Percentiles rank a stretch among this genome's conserved stretches.
phyloP scores from a whole-genome alignment of 2,113 vertebrate genomes.

The Poeciliopsis retropinna region DNA sequence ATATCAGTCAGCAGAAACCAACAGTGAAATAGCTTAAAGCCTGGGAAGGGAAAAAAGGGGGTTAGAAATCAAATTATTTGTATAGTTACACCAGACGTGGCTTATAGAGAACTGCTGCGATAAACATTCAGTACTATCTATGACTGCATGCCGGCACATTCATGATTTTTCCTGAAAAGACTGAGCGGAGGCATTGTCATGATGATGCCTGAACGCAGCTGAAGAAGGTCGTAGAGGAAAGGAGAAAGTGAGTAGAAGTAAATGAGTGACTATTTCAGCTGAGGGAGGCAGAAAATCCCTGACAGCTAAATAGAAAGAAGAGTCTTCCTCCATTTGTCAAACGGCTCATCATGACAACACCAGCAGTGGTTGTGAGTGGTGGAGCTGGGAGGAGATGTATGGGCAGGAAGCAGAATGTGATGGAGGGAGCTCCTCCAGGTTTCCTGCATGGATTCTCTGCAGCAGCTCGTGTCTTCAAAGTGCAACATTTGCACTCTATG shows the following conservation, averaged over 20 bases:
- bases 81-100: constrained; percentile 11
- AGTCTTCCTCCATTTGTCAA: constrained; percentile 13
- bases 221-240: constrained; percentile 25
- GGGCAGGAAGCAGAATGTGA: constrained; percentile 16
- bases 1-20: constrained; percentile 45
- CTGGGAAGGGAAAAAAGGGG: constrained; percentile 3
- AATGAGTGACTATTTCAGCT: not conserved
- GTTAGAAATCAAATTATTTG: constrained; percentile 33
- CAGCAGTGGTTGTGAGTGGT: not conserved
- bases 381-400: constrained; percentile 19
- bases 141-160: constrained; percentile 28
- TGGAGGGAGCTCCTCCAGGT: constrained; percentile 17
- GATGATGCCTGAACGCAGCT: constrained; percentile 4
- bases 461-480: constrained; percentile 37
- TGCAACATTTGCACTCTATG: constrained; percentile 36
- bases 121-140: constrained; percentile 40
- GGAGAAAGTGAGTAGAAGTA: not conserved
- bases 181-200: constrained; percentile 8
- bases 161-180: constrained; percentile 17
- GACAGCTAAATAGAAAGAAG: constrained; percentile 6
- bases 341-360: not conserved
- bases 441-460: constrained; percentile 27
- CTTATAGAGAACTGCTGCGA: constrained; percentile 44
- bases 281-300: not conserved
- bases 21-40: constrained; percentile 34